A percentile compares a stretch with the other conserved stretches of the same genome.
These are phyloP conservation scores for Passer domesticus DNA, from an alignment of 2,113 vertebrate genomes.

Conservation along the genomic window DNA sequence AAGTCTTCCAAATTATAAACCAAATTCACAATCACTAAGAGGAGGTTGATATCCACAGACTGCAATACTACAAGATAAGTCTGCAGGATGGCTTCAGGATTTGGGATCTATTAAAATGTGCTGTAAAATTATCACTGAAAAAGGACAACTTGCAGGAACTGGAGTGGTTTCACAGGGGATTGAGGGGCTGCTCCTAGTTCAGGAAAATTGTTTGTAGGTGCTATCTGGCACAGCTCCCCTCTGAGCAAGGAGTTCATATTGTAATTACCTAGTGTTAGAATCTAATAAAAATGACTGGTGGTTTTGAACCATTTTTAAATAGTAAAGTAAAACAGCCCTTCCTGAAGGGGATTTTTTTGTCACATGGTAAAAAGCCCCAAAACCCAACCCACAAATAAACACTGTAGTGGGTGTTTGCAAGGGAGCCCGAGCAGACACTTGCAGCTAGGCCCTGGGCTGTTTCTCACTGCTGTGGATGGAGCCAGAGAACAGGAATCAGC, in stretches of 20 bases:
- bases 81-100: not conserved
- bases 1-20: not conserved
- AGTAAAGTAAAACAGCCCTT: not conserved
- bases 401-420: not conserved
- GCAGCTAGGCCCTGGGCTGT: not conserved
- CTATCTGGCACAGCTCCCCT: not conserved
- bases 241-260: not conserved
- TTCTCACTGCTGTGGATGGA: not conserved
- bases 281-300: not conserved
- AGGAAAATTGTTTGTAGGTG: not conserved
- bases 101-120: not conserved
- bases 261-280: not conserved
- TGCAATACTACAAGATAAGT: not conserved
- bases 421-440: not conserved
- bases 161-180: not conserved
- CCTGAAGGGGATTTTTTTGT: not conserved
- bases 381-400: not conserved
- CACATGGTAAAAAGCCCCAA: rapidly evolving
- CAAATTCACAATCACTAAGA: not conserved
- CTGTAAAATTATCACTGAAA: not conserved
- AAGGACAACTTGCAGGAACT: not conserved
- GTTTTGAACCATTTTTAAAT: not conserved
- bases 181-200: not conserved
- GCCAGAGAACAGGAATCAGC: not conserved
- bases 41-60: not conserved